These are phyloP conservation scores for Drosophila fungiperda DNA, from an alignment of 2,888 invertebrate species.

Conservation along the genomic window DNA sequence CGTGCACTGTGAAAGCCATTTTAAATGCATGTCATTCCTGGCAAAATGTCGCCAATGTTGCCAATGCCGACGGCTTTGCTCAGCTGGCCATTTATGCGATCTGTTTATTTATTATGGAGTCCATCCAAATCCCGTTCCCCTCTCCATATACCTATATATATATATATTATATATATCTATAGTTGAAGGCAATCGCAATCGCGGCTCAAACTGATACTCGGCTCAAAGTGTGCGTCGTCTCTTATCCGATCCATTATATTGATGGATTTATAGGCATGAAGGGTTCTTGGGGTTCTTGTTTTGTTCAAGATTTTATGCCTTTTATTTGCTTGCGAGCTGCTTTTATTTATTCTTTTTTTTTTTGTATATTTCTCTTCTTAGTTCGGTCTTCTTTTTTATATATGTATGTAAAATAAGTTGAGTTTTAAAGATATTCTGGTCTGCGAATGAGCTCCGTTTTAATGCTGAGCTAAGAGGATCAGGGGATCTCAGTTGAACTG, in stretches of 20 bases:
- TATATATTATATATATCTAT: neutral
- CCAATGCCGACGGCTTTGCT: constrained; percentile 34
- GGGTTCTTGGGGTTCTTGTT: constrained; percentile 45
- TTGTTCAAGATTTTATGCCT: constrained; percentile 54
- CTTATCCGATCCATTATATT: constrained; percentile 81
- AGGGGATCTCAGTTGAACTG: constrained; percentile 6
- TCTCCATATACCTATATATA: neutral
- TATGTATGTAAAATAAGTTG: neutral
- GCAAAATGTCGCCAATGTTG: constrained; percentile 28
- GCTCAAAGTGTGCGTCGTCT: constrained; percentile 56
- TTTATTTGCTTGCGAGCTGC: constrained; percentile 42
- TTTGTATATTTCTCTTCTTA: constrained; percentile 28
- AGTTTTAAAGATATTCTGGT: constrained; percentile 40
- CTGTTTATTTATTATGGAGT: neutral
- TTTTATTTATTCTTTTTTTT: constrained; percentile 28
- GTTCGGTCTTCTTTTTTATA: constrained; percentile 6
- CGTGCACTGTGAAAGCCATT: constrained; percentile 36
- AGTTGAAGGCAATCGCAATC: constrained; percentile 29
- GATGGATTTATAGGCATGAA: constrained; percentile 78
- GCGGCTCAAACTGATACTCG: constrained; percentile 39
- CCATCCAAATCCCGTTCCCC: neutral
- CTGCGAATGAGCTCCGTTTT: constrained; percentile 19
- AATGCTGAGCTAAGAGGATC: constrained; percentile 20
- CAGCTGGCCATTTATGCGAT: neutral
- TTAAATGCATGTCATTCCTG: constrained; percentile 21